Evolutionary conservation across 2,888 invertebrate genomes (phyloP).

Genomic region (Aleiodes alternator): DNA sequence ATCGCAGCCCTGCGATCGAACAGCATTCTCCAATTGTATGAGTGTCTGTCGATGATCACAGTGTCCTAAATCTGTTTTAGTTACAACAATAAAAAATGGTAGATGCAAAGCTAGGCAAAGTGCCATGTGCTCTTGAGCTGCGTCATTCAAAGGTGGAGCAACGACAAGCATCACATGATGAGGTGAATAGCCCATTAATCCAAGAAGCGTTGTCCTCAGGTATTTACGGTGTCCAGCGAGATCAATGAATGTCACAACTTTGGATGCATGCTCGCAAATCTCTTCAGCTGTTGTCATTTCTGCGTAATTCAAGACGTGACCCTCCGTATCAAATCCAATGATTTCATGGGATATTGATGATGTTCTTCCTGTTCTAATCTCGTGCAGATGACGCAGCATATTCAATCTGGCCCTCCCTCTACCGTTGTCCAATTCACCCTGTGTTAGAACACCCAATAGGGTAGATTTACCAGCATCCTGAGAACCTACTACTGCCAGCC

Average conservation of each 20-base stretch:
- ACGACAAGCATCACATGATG: conserved; percentile 91
- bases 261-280: conserved; percentile 94
- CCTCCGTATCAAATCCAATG: conserved; percentile 92
- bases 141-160: conserved; percentile 71
- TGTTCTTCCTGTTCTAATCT: conserved; percentile 94
- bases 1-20: conserved; percentile 67
- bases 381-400: conserved; percentile 96
- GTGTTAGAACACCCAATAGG: conserved; percentile 91
- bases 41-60: conserved; percentile 67
- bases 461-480: conserved; percentile 99
- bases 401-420: conserved; percentile 95
- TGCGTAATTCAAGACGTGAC: conserved; percentile 91
- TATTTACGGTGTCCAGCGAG: conserved; percentile 98
- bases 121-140: conserved; percentile 89
- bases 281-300: conserved; percentile 94
- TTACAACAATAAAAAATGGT: conserved; percentile 95
- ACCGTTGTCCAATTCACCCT: conserved; percentile 97
- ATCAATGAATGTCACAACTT: conserved; percentile 96
- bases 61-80: conserved; percentile 91
- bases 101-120: conserved; percentile 87
- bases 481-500: conserved; percentile 95
- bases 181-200: conserved; percentile 93
- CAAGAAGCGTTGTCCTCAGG: conserved; percentile 95
- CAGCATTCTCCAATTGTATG: conserved; percentile 65
- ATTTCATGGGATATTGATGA: conserved; percentile 98